Evolutionary conservation across 2,888 invertebrate species (phyloP), one percentile per base, ranked within the genome.

Genomic region (Dasypolia templi): DNA sequence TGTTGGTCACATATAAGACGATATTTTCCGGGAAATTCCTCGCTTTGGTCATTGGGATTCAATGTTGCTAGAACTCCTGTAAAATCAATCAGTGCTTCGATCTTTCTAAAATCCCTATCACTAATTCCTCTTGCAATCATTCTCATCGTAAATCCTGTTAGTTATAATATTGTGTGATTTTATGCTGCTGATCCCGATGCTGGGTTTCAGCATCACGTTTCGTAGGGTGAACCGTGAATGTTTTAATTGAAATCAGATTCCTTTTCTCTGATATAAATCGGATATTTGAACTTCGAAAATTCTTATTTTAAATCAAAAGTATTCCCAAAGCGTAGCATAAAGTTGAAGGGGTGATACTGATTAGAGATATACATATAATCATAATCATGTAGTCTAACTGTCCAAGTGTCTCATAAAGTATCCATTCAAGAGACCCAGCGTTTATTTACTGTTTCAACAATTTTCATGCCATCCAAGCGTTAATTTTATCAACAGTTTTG

Each of bases 151-250:
- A 26, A 65, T 73, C 55, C 51, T 51, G 14, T 39, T 35, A 63
- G 42, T 72, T 56, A 29, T 29, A 55, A 64, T 56, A 61, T 53
- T 51, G 12, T 51, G 7, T n/a, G 44, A 51, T 68, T 62, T 55
- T 29, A 32, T 39, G 22, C n/a, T 3, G 11, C 42, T 65, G 55
- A 84, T 77, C 83, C 65, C 39, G n/a, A 53, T 58, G 56, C 22
- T 62, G 32, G 17, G 59, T 59, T 44, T 26, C 51, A 22, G 59
- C 42, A 51, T 83, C 84, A 83, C 83, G 86, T 77, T 82, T 71
- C 65, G 51, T 59, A 14, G 62, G 61, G 32, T 67, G n/a, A n/a
- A n/a, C n/a, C n/a, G n/a, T n/a, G 56, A 66, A 62, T 39, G 46
- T 67, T 69, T 72, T 74, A 73, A 82, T 79, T 83, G 56, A 69